A percentile compares a stretch with the other conserved stretches of the same genome.
Evolutionary conservation across 53 echinoderm and acorn worm genomes (phyloP).

Genomic region (Antedon mediterranea): DNA sequence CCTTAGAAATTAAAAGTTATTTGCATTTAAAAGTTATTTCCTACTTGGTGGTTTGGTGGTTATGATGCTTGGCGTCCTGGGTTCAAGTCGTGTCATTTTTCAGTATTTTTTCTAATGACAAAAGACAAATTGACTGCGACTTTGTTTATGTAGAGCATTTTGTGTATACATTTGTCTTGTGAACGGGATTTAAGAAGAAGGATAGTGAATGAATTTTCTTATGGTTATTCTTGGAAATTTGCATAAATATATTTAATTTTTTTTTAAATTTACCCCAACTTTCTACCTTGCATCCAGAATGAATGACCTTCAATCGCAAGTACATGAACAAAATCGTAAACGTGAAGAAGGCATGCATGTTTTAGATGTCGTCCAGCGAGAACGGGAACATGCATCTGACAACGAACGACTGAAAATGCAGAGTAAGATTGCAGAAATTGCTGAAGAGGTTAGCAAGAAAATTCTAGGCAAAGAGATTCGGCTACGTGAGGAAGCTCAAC

Average conservation of each 20-base stretch:
- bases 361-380: slow-evolving; percentile 73
- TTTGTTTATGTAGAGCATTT: no score
- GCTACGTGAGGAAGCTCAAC: slow-evolving; percentile 86
- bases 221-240: no score
- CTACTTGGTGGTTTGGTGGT: no score
- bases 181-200: no score
- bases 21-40: no score
- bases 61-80: not conserved
- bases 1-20: no score
- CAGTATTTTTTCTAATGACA: not conserved
- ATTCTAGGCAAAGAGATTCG: slow-evolving; percentile 89
- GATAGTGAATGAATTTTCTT: no score
- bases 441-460: slow-evolving; percentile 96
- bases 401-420: slow-evolving; percentile 93
- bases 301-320: slow-evolving; percentile 73
- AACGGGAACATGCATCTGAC: slow-evolving; percentile 92
- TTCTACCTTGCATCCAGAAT: slow-evolving; percentile 27
- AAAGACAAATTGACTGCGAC: no score
- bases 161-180: no score
- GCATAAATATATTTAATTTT: no score
- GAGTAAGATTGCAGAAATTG: slow-evolving; percentile 95
- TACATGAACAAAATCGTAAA: slow-evolving; percentile 73
- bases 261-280: no score
- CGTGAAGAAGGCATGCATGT: slow-evolving; percentile 87
- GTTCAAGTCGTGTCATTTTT: not conserved